phyloP scores from a whole-genome alignment of 2,888 invertebrate species.

The Elgonia sp. region DNA sequence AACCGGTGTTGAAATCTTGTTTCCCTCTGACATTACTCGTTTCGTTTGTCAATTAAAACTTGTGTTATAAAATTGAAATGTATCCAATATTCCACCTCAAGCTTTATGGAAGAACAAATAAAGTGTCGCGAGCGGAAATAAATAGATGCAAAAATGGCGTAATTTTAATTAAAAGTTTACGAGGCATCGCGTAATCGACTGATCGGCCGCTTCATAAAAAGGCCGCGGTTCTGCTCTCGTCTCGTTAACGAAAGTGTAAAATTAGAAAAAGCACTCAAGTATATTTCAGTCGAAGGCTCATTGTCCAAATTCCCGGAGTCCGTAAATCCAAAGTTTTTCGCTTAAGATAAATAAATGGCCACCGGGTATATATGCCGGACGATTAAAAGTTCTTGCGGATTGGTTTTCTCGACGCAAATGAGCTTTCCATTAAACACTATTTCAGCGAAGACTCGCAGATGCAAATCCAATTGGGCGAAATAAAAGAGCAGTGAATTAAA shows the following conservation, averaged over 20 bases:
- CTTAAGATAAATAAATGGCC: conserved; percentile 71
- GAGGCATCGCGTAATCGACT: conserved; percentile 4
- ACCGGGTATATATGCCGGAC: conserved; percentile 54
- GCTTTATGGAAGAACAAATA: not conserved
- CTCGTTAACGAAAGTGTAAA: conserved; percentile 44
- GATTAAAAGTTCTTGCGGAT: conserved; percentile 73
- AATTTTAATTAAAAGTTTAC: conserved; percentile 35
- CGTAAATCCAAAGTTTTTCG: conserved; percentile 68
- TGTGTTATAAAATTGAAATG: not conserved
- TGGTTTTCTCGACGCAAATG: conserved; percentile 71
- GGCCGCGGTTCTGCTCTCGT: not conserved
- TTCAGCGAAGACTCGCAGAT: conserved; percentile 68
- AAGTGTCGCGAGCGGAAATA: not conserved
- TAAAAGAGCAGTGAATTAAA: conserved; percentile 71
- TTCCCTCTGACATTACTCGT: not conserved
- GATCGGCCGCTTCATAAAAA: not conserved
- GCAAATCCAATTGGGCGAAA: conserved; percentile 72
- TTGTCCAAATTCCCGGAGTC: conserved; percentile 49
- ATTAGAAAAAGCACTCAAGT: conserved; percentile 15
- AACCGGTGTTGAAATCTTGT: not conserved
- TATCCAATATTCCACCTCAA: not conserved
- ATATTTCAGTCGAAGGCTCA: conserved; percentile 43
- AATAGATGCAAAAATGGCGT: not conserved
- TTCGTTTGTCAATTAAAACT: conserved; percentile 2
- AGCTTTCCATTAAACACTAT: conserved; percentile 73